Conservation (phyloP, 1,140 invertebrate species). For the Euschistus heros region DNA sequence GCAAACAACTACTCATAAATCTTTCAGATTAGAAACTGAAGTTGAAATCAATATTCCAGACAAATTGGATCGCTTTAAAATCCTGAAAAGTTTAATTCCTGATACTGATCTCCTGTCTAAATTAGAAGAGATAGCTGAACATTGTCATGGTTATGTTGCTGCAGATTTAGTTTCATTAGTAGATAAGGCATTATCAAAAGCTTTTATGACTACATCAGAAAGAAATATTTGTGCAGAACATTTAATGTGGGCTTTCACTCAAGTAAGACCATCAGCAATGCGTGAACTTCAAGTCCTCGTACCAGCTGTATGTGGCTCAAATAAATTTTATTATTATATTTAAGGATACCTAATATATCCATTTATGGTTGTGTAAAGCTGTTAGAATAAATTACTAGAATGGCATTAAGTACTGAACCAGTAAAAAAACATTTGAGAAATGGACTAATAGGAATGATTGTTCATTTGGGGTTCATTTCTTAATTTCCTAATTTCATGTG, state of each 20-base stretch:
- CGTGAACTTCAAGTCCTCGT: slow-evolving; percentile 74
- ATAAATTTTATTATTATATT: no score
- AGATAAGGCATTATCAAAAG: slow-evolving; percentile 53
- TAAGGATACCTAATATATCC: no score
- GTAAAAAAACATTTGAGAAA: no score
- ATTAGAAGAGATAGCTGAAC: slow-evolving; percentile 50
- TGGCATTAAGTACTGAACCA: no score
- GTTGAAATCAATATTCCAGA: slow-evolving; percentile 75
- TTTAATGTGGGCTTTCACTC: slow-evolving; percentile 51
- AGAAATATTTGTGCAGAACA: slow-evolving; percentile 38
- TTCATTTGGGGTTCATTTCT: no score
- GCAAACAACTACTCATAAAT: neutral
- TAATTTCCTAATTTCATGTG: no score
- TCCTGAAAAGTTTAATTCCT: slow-evolving; percentile 50
- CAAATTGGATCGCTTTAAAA: slow-evolving; percentile 49
- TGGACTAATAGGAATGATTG: no score
- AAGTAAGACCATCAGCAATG: slow-evolving; percentile 80
- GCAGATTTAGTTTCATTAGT: slow-evolving; percentile 70
- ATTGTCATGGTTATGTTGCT: slow-evolving; percentile 79
- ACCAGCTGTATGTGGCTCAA: slow-evolving; percentile 49
- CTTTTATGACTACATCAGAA: slow-evolving; percentile 32
- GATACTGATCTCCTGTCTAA: slow-evolving; percentile 46
- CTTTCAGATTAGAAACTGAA: slow-evolving; percentile 60
- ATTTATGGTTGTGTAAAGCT: no score
- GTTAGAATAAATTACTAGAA: no score